These are phyloP conservation scores for Luperina nickerlii DNA, from an alignment of 2,888 invertebrate species.

Conservation along the genomic window DNA sequence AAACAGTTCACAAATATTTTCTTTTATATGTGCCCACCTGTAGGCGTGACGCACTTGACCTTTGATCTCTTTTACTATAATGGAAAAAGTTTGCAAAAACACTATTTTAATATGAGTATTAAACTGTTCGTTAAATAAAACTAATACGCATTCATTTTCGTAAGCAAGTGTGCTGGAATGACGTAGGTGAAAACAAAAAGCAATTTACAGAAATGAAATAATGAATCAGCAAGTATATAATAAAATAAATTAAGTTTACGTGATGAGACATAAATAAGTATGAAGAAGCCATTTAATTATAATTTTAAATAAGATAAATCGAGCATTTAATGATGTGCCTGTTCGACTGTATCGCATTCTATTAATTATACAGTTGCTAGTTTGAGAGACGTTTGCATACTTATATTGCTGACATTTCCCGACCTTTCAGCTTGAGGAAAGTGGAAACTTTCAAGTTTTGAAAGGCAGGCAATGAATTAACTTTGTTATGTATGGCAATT, in stretches of 20 bases:
- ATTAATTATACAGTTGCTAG: conserved; percentile 60
- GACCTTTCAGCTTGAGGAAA: conserved; percentile 43
- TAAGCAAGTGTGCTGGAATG: neutral
- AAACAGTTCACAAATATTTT: neutral
- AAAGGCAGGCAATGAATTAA: conserved; percentile 51
- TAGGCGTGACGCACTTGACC: conserved; percentile 32
- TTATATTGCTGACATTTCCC: conserved; percentile 62
- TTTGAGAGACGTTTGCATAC: conserved; percentile 62
- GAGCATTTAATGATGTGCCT: conserved; percentile 56
- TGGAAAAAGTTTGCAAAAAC: conserved; percentile 18
- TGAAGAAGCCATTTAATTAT: conserved; percentile 42
- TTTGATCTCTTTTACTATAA: neutral
- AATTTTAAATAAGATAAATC: conserved; percentile 54
- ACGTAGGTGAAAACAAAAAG: conserved; percentile 6
- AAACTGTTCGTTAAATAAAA: conserved; percentile 16
- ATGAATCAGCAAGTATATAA: neutral
- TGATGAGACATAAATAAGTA: conserved; percentile 19
- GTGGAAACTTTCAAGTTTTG: conserved; percentile 58
- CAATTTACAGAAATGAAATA: neutral
- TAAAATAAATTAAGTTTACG: conserved; percentile 6
- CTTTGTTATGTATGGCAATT: conserved; percentile 55
- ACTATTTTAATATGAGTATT: conserved; percentile 32
- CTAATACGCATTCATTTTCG: neutral
- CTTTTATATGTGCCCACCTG: neutral
- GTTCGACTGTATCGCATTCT: conserved; percentile 51